phyloP scores from a whole-genome alignment of 2,888 invertebrate species.

The Phyllotreta cruciferae region DNA sequence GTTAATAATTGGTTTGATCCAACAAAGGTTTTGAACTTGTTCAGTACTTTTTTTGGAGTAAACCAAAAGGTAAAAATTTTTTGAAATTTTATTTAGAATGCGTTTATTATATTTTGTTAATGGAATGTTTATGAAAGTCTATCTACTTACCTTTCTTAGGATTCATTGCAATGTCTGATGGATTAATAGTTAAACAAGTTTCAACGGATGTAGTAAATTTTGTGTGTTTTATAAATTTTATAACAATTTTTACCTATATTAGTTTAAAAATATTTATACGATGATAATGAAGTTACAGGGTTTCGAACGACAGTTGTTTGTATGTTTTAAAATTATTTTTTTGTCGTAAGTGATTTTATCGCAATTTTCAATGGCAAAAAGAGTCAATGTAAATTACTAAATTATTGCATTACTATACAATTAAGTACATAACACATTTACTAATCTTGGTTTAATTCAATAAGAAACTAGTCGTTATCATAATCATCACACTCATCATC shows the following conservation, averaged over 20 bases:
- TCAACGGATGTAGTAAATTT: slow-evolving; percentile 48
- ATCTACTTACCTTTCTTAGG: slow-evolving; percentile 6
- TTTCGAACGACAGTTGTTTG: slow-evolving; percentile 47
- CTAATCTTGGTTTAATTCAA: no score
- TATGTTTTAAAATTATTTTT: slow-evolving; percentile 35
- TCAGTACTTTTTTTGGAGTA: no score
- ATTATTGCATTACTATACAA: no score
- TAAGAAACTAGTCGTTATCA: no score
- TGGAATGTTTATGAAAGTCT: neutral
- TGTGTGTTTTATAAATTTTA: slow-evolving; percentile 54
- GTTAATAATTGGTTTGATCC: no score
- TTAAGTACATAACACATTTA: no score
- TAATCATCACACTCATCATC: no score
- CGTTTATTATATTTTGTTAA: no score
- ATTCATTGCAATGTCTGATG: slow-evolving; percentile 11
- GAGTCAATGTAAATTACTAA: neutral
- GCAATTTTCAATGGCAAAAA: neutral
- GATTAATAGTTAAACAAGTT: slow-evolving; percentile 42
- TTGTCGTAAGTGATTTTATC: slow-evolving; percentile 22
- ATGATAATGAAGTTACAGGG: slow-evolving; percentile 49
- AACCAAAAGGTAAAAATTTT: no score
- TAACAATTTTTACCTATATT: slow-evolving; percentile 49
- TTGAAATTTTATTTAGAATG: slow-evolving; percentile 10
- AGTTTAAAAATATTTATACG: slow-evolving; percentile 47
- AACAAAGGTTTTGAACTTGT: no score